phyloP scores from a whole-genome alignment of 1,140 invertebrate genomes.

The Oedothorax gibbosus region DNA sequence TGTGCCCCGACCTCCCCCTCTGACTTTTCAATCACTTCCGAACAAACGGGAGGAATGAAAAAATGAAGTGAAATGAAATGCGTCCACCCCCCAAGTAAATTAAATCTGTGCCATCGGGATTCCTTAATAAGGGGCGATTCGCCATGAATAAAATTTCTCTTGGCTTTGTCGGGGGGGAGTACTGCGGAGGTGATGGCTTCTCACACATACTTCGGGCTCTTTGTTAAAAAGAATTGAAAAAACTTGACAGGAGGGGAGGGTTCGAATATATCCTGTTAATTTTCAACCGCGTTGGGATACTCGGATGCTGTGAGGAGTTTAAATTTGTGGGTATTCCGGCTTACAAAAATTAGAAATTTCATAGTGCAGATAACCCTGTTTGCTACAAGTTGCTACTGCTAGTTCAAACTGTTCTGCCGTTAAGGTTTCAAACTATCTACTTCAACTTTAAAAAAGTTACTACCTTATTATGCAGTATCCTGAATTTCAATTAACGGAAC shows the following conservation, averaged over 20 bases:
- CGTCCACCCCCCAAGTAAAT: conserved; percentile 16
- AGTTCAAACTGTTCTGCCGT: no score
- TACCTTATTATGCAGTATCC: no score
- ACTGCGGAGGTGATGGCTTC: neutral
- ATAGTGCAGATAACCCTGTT: no score
- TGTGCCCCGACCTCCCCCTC: conserved; percentile 21
- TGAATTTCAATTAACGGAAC: no score
- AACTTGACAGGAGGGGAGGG: neutral
- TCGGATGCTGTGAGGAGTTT: no score
- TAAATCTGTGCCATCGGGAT: conserved; percentile 57
- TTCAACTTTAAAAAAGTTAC: no score
- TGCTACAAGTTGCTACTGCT: no score
- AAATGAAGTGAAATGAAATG: conserved; percentile 18
- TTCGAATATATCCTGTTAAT: conserved; percentile 7
- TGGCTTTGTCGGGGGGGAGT: conserved; percentile 10
- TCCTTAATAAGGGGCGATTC: conserved; percentile 53
- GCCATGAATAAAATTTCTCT: conserved; percentile 31
- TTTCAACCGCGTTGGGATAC: neutral
- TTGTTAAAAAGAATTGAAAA: no score
- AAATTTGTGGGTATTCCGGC: neutral
- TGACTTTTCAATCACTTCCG: conserved; percentile 58
- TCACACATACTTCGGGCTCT: no score
- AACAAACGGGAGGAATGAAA: conserved; percentile 35
- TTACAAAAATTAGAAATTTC: no score
- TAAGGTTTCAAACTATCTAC: no score